Conservation (phyloP, 2,113 vertebrate genomes). For the Hyperopisus bebe region DNA sequence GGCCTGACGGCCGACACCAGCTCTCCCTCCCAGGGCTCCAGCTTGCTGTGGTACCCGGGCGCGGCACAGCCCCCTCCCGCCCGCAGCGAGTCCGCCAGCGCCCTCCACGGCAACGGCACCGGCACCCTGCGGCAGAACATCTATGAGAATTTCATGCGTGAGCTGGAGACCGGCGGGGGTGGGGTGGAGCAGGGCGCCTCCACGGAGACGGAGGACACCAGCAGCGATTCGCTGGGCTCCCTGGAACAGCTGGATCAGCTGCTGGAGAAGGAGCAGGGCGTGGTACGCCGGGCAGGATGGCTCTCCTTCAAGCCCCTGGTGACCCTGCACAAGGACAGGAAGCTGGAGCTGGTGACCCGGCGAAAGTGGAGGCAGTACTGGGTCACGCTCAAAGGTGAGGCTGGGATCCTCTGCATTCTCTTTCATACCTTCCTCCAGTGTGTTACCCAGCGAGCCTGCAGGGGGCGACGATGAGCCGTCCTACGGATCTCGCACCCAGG, state of each 20-base stretch:
- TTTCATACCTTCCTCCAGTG: neutral
- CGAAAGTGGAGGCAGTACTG: conserved; percentile 95
- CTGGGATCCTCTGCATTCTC: neutral
- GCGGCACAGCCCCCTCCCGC: conserved; percentile 59
- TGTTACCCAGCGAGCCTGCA: neutral
- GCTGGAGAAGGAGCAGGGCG: conserved; percentile 93
- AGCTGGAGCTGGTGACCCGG: conserved; percentile 83
- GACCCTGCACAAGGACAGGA: conserved; percentile 90
- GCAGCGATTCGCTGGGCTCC: conserved; percentile 82
- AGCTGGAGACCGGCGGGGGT: conserved; percentile 68
- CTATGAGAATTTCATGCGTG: conserved; percentile 87
- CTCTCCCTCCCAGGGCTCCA: conserved; percentile 65
- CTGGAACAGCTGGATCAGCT: conserved; percentile 86
- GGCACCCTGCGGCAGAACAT: conserved; percentile 80
- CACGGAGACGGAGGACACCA: conserved; percentile 66
- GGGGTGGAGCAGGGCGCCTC: conserved; percentile 47
- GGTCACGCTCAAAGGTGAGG: conserved; percentile 89
- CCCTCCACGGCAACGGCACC: conserved; percentile 58
- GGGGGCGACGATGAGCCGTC: neutral
- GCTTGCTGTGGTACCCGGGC: conserved; percentile 68
- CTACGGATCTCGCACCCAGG: neutral
- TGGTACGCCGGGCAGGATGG: conserved; percentile 90
- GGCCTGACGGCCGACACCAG: conserved; percentile 68
- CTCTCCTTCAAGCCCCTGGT: conserved; percentile 90
- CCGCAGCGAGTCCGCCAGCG: conserved; percentile 70